Evolutionary conservation across 2,888 invertebrate genomes (phyloP).

Genomic region (Globia sparganii): DNA sequence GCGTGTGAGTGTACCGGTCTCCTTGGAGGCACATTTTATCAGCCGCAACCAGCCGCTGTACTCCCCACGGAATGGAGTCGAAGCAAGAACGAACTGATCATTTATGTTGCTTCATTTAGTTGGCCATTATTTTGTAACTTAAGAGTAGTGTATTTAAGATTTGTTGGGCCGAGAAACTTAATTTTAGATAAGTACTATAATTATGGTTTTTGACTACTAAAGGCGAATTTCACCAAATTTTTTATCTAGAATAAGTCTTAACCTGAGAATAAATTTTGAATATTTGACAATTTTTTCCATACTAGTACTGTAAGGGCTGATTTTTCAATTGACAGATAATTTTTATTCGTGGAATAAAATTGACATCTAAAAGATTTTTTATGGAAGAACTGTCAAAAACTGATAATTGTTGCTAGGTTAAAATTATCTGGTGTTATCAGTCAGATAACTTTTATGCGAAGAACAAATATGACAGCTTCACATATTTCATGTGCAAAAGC

Average conservation of each 20-base stretch:
- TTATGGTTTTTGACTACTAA: neutral
- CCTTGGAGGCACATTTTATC: conserved; percentile 65
- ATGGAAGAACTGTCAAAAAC: too few relatives aligned
- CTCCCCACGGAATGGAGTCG: conserved; percentile 53
- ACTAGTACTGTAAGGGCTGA: too few relatives aligned
- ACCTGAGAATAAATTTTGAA: neutral
- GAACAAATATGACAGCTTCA: too few relatives aligned
- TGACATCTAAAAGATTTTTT: too few relatives aligned
- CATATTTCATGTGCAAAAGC: too few relatives aligned
- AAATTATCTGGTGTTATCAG: too few relatives aligned
- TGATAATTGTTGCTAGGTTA: too few relatives aligned
- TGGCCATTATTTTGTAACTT: conserved; percentile 47
- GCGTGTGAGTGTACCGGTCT: conserved; percentile 53
- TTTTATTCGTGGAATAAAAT: too few relatives aligned
- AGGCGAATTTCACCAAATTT: neutral
- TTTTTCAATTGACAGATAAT: too few relatives aligned
- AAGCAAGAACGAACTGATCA: conserved; percentile 50
- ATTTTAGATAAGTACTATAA: neutral
- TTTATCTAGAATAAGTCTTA: neutral
- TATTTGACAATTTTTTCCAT: too few relatives aligned
- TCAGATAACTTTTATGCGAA: too few relatives aligned
- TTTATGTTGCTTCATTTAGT: conserved; percentile 64
- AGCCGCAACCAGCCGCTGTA: conserved; percentile 59
- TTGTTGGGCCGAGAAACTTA: neutral
- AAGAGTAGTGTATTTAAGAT: conserved; percentile 14